Base-by-base conservation (phyloP, 1,140 invertebrate species). In the Pseudomyrmex sp. region DNA sequence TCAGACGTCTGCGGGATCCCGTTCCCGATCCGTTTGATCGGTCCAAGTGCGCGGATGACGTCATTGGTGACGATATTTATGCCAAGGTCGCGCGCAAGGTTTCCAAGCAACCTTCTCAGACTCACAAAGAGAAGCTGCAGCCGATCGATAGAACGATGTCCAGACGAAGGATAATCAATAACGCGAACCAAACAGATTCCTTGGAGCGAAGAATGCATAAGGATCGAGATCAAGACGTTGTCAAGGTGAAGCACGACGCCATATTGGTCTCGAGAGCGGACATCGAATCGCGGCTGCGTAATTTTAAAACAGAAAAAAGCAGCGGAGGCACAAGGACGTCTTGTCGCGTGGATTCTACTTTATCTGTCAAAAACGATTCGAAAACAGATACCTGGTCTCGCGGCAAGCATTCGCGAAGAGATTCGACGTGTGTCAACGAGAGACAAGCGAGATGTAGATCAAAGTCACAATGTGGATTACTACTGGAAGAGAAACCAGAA, bases 101-200 rank as follows among this genome's bases (percentile, higher is more conserved):
- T 8, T 82, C 82, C 18, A 85, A 52, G 46, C 54, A 83, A 9
- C 0, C 15, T 35, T 46, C 65, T 80, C 87, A 88, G 73, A 84
- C 85, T 61, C 88, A 74, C 10, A 83, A 83, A 20, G 54, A 82
- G 35, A 87, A 70, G 54, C 18, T 8, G 20, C 82, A 87, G 61
- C 61, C 85, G 85, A 82, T 82, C 66, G 79, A 86, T 66, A 90
- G 66, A 84, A 88, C 91, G 26, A 90, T 94, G 85, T 94, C 93
- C 10, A 85, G 93, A 2, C 91, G 88, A 4, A 88, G 91, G 50
- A 94, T 94, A 52, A 92, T 94, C 74, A 88, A 86, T 26, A 93
- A 93, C 50, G 88, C 80, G 0, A 85, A 85, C 18, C 90, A 92
- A 2, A 82, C 84, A 35, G 83, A 56, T 82, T 88, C 9, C 63